Conservation (phyloP, 2,888 invertebrate species). For the Drosophila pegasa region DNA sequence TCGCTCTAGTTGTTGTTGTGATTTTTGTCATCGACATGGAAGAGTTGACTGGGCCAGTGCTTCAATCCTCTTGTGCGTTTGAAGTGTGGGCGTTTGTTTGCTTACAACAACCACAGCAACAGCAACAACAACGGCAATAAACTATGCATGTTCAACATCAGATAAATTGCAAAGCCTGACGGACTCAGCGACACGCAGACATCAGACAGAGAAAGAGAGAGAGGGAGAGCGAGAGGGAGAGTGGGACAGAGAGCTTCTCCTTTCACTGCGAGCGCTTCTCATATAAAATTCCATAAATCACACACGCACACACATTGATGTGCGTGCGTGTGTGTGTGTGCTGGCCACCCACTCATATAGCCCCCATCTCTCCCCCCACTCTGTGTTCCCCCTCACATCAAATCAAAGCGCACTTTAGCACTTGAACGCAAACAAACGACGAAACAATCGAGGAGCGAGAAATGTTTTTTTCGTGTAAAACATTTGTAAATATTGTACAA, state of each 20-base stretch:
- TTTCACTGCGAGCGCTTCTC: conserved; percentile 56
- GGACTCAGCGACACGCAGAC: conserved; percentile 66
- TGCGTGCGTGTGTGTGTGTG: conserved; percentile 50
- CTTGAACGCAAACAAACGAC: conserved; percentile 45
- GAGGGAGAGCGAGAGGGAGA: background rate
- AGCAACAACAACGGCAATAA: conserved; percentile 32
- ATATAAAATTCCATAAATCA: conserved; percentile 82
- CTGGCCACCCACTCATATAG: conserved; percentile 44
- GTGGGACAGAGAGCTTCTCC: conserved; percentile 50
- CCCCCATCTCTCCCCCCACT: background rate
- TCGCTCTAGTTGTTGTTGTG: conserved; percentile 36
- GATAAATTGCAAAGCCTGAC: conserved; percentile 73
- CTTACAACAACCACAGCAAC: conserved; percentile 54
- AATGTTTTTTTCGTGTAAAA: conserved; percentile 74
- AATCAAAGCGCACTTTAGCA: conserved; percentile 76
- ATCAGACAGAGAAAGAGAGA: conserved; percentile 19
- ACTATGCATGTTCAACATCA: conserved; percentile 80
- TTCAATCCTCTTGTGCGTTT: conserved; percentile 36
- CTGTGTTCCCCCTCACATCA: conserved; percentile 17
- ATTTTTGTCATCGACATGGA: conserved; percentile 76
- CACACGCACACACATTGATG: conserved; percentile 44
- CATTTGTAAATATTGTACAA: conserved; percentile 76
- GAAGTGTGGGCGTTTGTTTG: conserved; percentile 77
- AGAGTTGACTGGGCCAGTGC: conserved; percentile 62
- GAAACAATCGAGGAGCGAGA: conserved; percentile 20